Base-by-base conservation (phyloP, 2,797 vertebrate species). In the Lutjanus campechanus region DNA sequence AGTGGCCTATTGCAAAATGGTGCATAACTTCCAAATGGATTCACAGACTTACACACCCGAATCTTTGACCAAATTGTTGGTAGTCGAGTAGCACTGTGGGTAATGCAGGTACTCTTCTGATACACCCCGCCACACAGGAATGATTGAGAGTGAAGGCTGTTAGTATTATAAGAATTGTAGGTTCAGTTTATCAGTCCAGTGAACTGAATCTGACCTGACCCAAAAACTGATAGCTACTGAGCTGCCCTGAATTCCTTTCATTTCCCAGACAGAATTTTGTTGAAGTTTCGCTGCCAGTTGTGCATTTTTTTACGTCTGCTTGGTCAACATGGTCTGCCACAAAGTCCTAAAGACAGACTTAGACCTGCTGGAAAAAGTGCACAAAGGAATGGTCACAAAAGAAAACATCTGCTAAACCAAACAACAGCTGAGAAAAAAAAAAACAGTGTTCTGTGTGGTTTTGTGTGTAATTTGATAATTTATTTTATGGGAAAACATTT, bases 281-380 rank as follows among this genome's bases (percentile, higher is more conserved):
- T 22, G 2, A 76, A 20, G 13, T 74, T 74, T 76, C 36, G n/a
- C 73, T 84, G 86, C 87, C 91, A 92, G 72, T 83, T 90, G 73
- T 85, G 80, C 85, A 92, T 93, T 91, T 87, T 69, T 90, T 79
- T 6, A 79, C 5, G 63, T 89, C 76, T 83, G 74, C 25, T 46
- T 77, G 82, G 88, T 87, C 75, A 69, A 76, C 75, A 70, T 84
- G 88, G 90, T 90, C 66, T 70, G 82, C 92, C 92, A 84, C 91
- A 91, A 74, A 79, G 77, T 86, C 81, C 81, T 62, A 82, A 81
- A 87, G 74, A 83, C 85, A 86, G 82, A 90, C 76, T 86, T 80
- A 70, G 77, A 83, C 20, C 29, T 66, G 67, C 65, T 82, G 7
- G 63, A 75, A 74, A 65, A 63, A 47, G 17, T 68, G 55, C 59